These are phyloP conservation scores for Cephus pulcher DNA, from an alignment of 2,888 invertebrate species.

Conservation along the genomic window DNA sequence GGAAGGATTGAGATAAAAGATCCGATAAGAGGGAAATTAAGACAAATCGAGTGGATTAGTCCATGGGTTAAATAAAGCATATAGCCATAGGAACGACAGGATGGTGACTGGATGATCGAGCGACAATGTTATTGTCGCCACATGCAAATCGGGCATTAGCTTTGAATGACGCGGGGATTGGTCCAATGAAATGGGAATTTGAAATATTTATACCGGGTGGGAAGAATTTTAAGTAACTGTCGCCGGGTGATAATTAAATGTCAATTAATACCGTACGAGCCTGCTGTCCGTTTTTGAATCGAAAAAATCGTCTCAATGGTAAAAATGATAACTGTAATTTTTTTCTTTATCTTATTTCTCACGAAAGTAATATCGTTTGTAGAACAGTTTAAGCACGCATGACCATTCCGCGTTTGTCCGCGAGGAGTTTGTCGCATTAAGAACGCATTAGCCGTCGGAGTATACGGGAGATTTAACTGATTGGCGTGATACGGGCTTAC, in stretches of 20 bases:
- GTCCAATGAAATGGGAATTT: background rate
- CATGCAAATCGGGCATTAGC: constrained; percentile 57
- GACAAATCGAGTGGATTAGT: constrained; percentile 58
- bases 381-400: constrained; percentile 40
- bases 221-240: no score
- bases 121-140: constrained; percentile 23
- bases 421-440: constrained; percentile 51
- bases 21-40: constrained; percentile 46
- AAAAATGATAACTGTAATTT: no score
- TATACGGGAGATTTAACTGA: constrained; percentile 49
- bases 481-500: constrained; percentile 50
- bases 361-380: constrained; percentile 15
- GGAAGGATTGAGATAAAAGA: constrained; percentile 2
- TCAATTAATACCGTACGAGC: no score
- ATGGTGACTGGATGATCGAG: no score
- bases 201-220: no score
- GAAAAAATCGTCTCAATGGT: no score
- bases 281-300: no score
- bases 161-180: background rate
- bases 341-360: background rate
- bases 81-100: no score
- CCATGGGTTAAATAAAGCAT: constrained; percentile 56
- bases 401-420: background rate
- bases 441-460: constrained; percentile 58
- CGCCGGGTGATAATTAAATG: no score